Base-by-base conservation (phyloP, 1,140 invertebrate species). In the Frieseomelitta varia region DNA sequence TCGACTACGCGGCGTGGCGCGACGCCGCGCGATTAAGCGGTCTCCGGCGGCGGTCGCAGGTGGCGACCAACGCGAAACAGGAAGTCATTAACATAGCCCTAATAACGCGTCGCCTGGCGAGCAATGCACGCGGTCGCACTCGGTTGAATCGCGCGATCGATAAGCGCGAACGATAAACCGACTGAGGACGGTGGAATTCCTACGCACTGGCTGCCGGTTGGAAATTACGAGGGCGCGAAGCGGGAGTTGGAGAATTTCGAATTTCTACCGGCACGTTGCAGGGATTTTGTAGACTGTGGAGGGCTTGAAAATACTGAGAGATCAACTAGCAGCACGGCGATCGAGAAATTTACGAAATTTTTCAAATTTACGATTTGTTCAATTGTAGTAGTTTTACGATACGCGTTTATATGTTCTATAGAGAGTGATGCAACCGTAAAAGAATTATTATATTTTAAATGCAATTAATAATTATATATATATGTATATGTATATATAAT, bases 41-140 rank as follows among this genome's bases (percentile, higher is more conserved):
- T 69, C 73, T 78, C n/a, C n/a, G 74, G 73, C 8, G 74, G 79
- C 68, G 55, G 34, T 87, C 53, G 61, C 55, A 87, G 79, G 74
- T 87, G 84, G 47, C 47, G 63, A 61, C 47, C 34, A 24, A 53
- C 55, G 77, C 80, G 58, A 39, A 79, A 79, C 81, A 79, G 81
- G 81, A 84, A 84, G 71, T 84, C 81, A 84, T 84, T 84, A 78
- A 69, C 81, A 78, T 83, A 83, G 39, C 34, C 81, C 24, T 76
- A 77, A 76, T 83, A 78, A 83, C 55, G 65, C 27, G 55, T 77
- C 76, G 68, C 81, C 53, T 47, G 19, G 27, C 21, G 1, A 61
- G 30, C 47, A 39, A 47, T 11, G 21, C 21, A 14, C 39, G 11
- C 39, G 11, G 67, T 47, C 39, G 68, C 68, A n/a, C 68, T 17